Conservation (phyloP, 2,888 invertebrate species). For the Ernsta delagoae region DNA sequence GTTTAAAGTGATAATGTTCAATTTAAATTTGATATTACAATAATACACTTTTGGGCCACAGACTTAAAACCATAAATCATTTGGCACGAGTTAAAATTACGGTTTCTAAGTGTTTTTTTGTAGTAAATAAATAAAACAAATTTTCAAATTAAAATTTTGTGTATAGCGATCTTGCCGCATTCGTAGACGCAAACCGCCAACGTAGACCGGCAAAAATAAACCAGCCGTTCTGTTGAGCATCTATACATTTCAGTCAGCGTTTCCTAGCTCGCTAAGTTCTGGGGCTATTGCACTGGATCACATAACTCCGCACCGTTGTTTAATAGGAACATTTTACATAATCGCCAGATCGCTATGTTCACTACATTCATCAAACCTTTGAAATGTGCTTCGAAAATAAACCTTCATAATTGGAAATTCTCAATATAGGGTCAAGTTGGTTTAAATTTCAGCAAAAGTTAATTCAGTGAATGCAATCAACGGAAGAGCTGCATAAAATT, state of each 20-base stretch:
- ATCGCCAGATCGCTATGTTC: no score
- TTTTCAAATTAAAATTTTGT: constrained; percentile 51
- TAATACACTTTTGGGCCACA: background rate
- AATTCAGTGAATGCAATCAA: no score
- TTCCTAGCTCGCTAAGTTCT: constrained; percentile 1
- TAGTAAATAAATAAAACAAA: constrained; percentile 46
- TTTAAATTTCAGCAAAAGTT: no score
- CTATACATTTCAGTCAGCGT: constrained; percentile 61
- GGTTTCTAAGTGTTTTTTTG: constrained; percentile 14
- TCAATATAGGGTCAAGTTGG: no score
- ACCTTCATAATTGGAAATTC: no score
- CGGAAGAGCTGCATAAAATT: no score
- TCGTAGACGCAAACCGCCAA: constrained; percentile 71
- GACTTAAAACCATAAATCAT: constrained; percentile 6
- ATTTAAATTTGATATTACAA: background rate
- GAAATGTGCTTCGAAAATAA: no score
- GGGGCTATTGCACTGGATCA: background rate
- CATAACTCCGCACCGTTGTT: constrained; percentile 1
- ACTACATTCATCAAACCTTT: no score
- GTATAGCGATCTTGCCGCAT: constrained; percentile 59
- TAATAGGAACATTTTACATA: background rate
- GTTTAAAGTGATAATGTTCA: no score
- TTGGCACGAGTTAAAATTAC: background rate
- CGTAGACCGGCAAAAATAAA: constrained; percentile 75
- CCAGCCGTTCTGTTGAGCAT: constrained; percentile 51